Evolutionary conservation across 2,113 vertebrate genomes (phyloP).

Genomic region (Microcebus murinus): DNA sequence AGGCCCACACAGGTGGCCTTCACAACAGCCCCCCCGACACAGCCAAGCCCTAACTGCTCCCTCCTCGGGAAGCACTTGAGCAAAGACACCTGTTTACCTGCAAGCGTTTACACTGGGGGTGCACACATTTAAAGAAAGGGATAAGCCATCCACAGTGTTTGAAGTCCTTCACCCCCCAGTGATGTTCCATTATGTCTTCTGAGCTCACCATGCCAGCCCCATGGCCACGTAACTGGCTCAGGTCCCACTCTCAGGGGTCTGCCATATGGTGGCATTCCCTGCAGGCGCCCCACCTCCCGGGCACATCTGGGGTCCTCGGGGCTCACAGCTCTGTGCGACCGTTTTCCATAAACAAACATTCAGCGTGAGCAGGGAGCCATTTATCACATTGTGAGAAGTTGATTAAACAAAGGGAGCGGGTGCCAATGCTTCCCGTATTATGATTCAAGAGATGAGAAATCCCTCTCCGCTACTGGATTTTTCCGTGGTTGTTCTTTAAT

Average conservation of each 20-base stretch:
- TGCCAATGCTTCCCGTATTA: not conserved
- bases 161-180: not conserved
- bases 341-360: not conserved
- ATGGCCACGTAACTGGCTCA: not conserved
- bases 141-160: not conserved
- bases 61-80: not conserved
- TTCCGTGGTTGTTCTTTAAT: not conserved
- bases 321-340: not conserved
- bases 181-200: not conserved
- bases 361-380: not conserved
- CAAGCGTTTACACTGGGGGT: not conserved
- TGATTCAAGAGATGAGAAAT: not conserved
- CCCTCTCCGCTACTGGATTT: not conserved
- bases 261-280: not conserved
- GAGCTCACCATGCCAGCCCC: not conserved
- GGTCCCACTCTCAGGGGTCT: not conserved
- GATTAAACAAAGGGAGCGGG: not conserved
- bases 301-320: too few species aligned
- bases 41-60: not conserved
- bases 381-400: not conserved
- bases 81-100: not conserved
- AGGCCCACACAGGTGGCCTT: not conserved
- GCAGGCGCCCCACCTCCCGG: rapidly evolving
- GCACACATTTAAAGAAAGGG: not conserved
- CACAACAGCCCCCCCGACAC: not conserved